Evolutionary conservation across 2,113 vertebrate species (phyloP), one percentile per base, ranked within the genome.

Genomic region (Silurus meridionalis): DNA sequence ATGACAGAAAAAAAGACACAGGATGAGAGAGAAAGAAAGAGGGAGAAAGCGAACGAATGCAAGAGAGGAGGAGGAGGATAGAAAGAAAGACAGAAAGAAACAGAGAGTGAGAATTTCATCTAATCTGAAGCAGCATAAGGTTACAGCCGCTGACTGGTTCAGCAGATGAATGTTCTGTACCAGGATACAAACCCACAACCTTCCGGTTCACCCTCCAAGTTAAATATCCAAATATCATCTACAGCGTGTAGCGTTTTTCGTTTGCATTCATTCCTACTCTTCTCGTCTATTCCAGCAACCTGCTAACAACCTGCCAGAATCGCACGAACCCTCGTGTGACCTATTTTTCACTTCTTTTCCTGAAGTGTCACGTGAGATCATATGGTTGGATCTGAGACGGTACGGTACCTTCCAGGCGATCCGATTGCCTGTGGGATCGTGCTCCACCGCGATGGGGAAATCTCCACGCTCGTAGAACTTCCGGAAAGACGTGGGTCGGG

Each of bases 391-490:
- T 52, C 57, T 11, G 15, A 82, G 48, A 57, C 1, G 37, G 61
- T 14, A 63, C 58, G 66, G 75, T 97, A 99, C 98, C 98, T 98
- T 99, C 98, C 98, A 99, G 84, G 95, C 95, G 2, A 99, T 98
- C 91, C 94, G 95, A 92, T 97, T 97, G 90, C 95, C 96, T 93
- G 92, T 96, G 3, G 91, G 87, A 85, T 95, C 93, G 8, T 98
- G 96, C 64, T 96, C 92, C 93, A 99, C 93, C 23, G 95, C 95
- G 23, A 99, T 95, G 3, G 97, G 98, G 91, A 98, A 95, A 89
- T 98, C 96, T 86, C 97, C 96, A 21, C 96, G 92, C n/a, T 98
- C 96, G 48, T 97, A 99, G 92, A 95, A 96, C 92, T 96, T 98
- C 83, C 97, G 95, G 89, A 99, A 99, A 2, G 91, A 92, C 17